Conservation (phyloP, 2,113 vertebrate species). For the Rhadina sibilatrix region DNA sequence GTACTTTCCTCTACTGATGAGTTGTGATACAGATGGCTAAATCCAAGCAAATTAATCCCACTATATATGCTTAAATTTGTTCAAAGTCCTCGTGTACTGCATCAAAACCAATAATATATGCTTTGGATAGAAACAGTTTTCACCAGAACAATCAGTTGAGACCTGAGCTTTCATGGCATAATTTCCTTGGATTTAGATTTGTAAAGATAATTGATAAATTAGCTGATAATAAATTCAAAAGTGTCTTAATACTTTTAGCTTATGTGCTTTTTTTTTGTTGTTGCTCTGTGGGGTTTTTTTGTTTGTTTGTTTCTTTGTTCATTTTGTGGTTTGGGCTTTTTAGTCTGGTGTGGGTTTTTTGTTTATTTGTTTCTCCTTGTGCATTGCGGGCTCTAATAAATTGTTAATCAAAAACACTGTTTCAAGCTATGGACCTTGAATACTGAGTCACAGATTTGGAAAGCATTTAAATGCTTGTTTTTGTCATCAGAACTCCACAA, state of each 20-base stretch:
- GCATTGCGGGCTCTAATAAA: neutral
- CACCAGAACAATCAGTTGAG: neutral
- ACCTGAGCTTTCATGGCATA: neutral
- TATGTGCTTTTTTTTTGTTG: neutral
- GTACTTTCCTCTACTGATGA: neutral
- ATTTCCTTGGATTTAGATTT: neutral
- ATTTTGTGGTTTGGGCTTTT: neutral
- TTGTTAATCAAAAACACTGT: neutral
- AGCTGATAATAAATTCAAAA: neutral
- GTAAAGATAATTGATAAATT: neutral
- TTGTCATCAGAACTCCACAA: neutral
- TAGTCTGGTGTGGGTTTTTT: too few relatives aligned
- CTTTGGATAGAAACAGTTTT: neutral
- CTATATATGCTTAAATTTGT: neutral
- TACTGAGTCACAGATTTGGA: neutral
- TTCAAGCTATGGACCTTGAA: neutral
- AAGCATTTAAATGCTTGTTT: neutral
- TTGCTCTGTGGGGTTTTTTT: fast-evolving
- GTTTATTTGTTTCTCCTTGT: neutral
- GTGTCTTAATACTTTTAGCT: neutral
- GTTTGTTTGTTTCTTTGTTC: neutral
- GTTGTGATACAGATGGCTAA: neutral
- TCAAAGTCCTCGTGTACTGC: neutral
- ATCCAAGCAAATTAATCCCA: neutral
- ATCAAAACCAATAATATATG: neutral